Evolutionary conservation across 1,140 invertebrate genomes (phyloP), one percentile per base, ranked within the genome.

Genomic region (Drosophila pachea): DNA sequence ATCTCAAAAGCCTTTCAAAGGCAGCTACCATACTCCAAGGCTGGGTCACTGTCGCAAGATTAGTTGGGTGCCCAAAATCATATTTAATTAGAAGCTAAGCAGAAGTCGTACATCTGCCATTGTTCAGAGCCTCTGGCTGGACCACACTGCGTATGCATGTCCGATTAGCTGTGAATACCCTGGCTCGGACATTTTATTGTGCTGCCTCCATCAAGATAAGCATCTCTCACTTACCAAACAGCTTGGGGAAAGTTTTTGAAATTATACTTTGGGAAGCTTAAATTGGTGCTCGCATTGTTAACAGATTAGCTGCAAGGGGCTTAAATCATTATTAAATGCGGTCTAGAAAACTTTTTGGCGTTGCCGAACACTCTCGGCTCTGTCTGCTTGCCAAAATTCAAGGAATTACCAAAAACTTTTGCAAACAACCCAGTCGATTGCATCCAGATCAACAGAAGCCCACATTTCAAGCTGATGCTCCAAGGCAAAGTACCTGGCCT

Each of bases 291-390:
- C 48, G 14, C 31, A 47, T 64, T 68, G 49, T 60, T 60, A 55
- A 68, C 64, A 59, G 43, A 33, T 63, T 47, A 54, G 49, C 69
- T 59, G 36, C 53, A 52, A 69, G 69, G 55, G 59, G 62, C 72
- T 68, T 29, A 54, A 63, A 62, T 68, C 47, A 72, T 68, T 56
- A 59, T 56, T 66, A 66, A 62, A 33, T 67, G 6, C 45, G 54
- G 48, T 61, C 35, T 54, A n/a, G 16, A 0, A 67, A 72, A 55
- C 32, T 71, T 66, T 50, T 11, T 16, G 7, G 32, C 33, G n/a
- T 36, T 2, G 14, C 43, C 31, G 22, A 59, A 55, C 42, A 47
- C 9, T 42, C 35, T 22, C 3, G 9, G 16, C 16, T 11, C 40
- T 32, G 52, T 48, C 12, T 22, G 14, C n/a, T 12, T 5, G 29